Base-by-base conservation (phyloP, 1,140 invertebrate species). In the Drosophila pallidifrons region DNA sequence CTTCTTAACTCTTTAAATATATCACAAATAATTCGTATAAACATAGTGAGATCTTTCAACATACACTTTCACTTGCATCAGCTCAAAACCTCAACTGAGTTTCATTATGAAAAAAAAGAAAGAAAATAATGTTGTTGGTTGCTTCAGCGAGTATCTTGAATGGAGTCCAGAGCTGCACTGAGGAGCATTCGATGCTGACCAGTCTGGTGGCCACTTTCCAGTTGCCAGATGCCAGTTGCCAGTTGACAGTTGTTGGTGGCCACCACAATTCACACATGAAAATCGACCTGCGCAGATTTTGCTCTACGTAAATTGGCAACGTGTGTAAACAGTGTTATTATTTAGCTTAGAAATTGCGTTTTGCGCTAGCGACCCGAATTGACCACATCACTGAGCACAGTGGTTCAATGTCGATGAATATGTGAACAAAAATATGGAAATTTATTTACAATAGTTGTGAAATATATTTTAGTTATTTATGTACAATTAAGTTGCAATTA, bases 271-370 rank as follows among this genome's bases (percentile, higher is more conserved):
- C 10, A 10, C 16, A 41, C 32, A 28, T 38, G 60, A 51, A 11
- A 80, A 38, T 28, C 75, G 68, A 65, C 35, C 70, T 67, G 70
- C 54, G 63, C 70, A 58, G 70, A 73, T 58, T 55, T 67, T 38
- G 43, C 20, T 59, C 60, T 28, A 54, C 57, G 79, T 83, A 81
- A 85, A 83, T 77, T 74, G 74, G 32, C 67, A 35, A 64, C 75
- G 77, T 67, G 82, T 75, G 82, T 85, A 86, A 85, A 86, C 82
- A 86, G 70, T 15, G 63, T 71, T 66, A 81, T 85, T 85, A 85
- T 86, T 81, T 78, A 81, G 78, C 30, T 61, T 71, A 68, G 61
- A 61, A 77, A 81, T 85, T 63, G 81, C 43, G 45, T 70, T 55
- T 47, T 25, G 20, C 54, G 55, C 59, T 47, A 60, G 47, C 32